phyloP scores from a whole-genome alignment of 92 coral and sea anemone species.

The Zoanthus sociatus region DNA sequence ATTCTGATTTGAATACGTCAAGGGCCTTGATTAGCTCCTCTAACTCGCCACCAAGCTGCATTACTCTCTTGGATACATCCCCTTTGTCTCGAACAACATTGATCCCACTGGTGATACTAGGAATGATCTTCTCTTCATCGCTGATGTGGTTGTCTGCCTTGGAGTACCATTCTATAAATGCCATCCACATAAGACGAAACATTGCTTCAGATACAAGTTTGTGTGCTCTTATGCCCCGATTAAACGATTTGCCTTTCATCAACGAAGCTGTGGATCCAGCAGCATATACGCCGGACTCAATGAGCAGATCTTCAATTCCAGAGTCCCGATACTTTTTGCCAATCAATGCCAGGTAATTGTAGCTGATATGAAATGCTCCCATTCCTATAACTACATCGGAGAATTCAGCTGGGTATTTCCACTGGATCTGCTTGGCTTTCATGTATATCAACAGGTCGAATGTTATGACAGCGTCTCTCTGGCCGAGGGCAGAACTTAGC shows the following conservation, averaged over 20 bases:
- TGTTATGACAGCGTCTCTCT: slow-evolving; percentile 43
- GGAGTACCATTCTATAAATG: slow-evolving; percentile 17
- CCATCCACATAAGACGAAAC: slow-evolving; percentile 2
- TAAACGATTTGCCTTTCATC: slow-evolving; percentile 49
- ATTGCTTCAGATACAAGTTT: slow-evolving; percentile 3
- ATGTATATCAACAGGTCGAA: slow-evolving; percentile 45
- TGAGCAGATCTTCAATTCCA: slow-evolving; percentile 43
- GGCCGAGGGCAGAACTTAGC: slow-evolving; percentile 41
- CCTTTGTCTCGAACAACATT: slow-evolving; percentile 4
- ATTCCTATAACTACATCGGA: slow-evolving; percentile 29
- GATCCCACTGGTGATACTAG: background rate
- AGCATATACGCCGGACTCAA: slow-evolving; percentile 68
- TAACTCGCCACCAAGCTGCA: slow-evolving; percentile 9
- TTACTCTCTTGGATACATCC: background rate
- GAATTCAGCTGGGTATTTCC: slow-evolving; percentile 42
- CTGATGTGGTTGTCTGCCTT: slow-evolving; percentile 2
- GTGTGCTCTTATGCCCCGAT: slow-evolving; percentile 3
- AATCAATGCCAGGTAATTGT: slow-evolving; percentile 1
- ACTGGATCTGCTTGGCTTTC: slow-evolving; percentile 50
- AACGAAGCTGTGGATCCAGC: slow-evolving; percentile 22
- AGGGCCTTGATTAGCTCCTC: slow-evolving; percentile 3
- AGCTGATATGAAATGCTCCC: slow-evolving; percentile 20
- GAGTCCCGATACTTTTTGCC: slow-evolving; percentile 9
- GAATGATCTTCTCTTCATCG: background rate
- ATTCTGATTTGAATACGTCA: background rate